Evolutionary conservation across 2,113 vertebrate species (phyloP).

Genomic region (Lutjanus erythropterus): DNA sequence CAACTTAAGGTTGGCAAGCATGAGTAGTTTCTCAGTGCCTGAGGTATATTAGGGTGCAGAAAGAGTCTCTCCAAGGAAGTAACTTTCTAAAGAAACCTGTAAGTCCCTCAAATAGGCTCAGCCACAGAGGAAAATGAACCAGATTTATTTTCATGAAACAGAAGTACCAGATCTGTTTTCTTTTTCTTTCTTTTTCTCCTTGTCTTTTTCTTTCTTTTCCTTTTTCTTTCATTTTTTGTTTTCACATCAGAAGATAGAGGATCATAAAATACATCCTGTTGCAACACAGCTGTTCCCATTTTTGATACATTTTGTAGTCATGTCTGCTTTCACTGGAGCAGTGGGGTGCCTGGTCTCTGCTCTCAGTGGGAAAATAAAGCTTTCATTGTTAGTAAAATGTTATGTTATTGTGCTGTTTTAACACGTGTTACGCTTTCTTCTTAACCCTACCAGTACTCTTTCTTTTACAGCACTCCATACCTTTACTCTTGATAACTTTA

Average conservation of each 20-base stretch:
- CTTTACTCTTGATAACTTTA: not conserved
- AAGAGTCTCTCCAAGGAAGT: constrained; percentile 45
- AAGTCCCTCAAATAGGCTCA: constrained; percentile 20
- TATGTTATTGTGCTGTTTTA: not conserved
- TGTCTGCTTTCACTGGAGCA: constrained; percentile 2
- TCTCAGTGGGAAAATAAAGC: not conserved
- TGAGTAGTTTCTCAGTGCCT: constrained; percentile 41
- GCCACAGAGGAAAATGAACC: not conserved
- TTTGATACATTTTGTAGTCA: not conserved
- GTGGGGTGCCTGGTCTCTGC: not conserved
- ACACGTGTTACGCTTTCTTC: not conserved
- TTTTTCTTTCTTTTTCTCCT: not conserved
- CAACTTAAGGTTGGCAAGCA: constrained; percentile 43
- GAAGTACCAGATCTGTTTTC: too few relatives aligned
- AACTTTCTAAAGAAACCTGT: constrained; percentile 42
- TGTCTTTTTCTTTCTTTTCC: constrained; percentile 1
- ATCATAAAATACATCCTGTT: not conserved
- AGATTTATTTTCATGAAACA: constrained; percentile 1
- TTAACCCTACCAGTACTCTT: not conserved
- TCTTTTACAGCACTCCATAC: not conserved
- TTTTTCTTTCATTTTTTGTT: not conserved
- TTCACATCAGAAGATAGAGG: not conserved
- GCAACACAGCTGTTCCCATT: constrained; percentile 23
- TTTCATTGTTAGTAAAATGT: constrained; percentile 3
- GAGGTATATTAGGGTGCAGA: constrained; percentile 53